Evolutionary conservation across 2,797 vertebrate genomes (phyloP), one percentile per base, ranked within the genome.

Genomic region (Sparus aurata): DNA sequence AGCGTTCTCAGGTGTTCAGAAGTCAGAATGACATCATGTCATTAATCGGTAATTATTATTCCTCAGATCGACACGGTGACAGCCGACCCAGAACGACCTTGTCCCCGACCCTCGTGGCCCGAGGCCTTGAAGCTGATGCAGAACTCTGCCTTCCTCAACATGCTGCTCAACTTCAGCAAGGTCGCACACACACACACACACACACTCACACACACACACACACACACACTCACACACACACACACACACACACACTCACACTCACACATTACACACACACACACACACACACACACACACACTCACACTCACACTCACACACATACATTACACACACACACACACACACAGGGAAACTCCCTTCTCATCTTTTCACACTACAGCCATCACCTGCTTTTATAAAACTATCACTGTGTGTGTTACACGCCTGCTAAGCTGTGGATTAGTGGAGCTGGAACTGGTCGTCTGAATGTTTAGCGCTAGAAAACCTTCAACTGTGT

Each of bases 41-140:
- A 1, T 34, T 12, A 5, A 0, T 41, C 9, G 2, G 2, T 7
- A 4, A 13, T 47, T 0, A 8, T 30, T 25, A 1, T 16, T 3
- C 7, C n/a, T 34, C 75, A 92, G 91, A 66, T 92, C 12, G 95
- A 97, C 66, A 0, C 86, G 0, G 94, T 97, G 65, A 91, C 91
- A 18, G 16, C 87, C 22, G 96, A 97, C 90, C 92, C 93, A 0
- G 96, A 97, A 20, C 90, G 82, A 10, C 84, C 89, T 1, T 95
- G 95, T 83, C 85, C 94, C 1, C 94, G 94, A 52, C 96, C 96
- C 0, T 97, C 96, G 0, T 97, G 96, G 96, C 27, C 82, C 1
- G 96, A 97, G 70, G 96, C 96, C 75, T 90, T 95, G 86, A 97
- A 97, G 85, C 91, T 97, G 75, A 96, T 96, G 96, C 97, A 97